phyloP scores from a whole-genome alignment of 1,140 invertebrate species.

The Drosophila lowei region DNA sequence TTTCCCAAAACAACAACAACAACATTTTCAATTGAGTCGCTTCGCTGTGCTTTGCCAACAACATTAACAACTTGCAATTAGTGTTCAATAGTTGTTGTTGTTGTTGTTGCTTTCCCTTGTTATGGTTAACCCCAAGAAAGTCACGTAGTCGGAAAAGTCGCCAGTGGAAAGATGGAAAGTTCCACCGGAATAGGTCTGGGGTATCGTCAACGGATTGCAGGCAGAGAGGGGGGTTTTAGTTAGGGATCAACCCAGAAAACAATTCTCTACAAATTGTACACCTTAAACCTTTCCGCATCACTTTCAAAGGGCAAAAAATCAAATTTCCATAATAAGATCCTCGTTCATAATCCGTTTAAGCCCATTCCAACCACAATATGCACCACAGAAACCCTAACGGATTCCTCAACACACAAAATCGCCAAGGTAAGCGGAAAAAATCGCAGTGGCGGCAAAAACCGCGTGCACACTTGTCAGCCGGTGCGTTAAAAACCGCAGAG shows the following conservation, averaged over 20 bases:
- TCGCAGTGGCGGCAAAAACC: conserved; percentile 33
- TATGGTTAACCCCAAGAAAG: conserved; percentile 46
- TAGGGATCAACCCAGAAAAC: too few species aligned
- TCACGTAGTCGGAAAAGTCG: conserved; percentile 35
- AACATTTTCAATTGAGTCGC: conserved; percentile 75
- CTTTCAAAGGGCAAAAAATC: too few species aligned
- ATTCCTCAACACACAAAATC: conserved; percentile 24
- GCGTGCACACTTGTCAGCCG: conserved; percentile 13
- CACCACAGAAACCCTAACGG: conserved; percentile 19
- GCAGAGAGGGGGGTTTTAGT: too few species aligned
- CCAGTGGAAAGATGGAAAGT: conserved; percentile 11
- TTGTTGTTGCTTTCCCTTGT: conserved; percentile 26
- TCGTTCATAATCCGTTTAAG: neutral
- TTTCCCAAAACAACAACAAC: conserved; percentile 11
- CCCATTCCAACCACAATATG: neutral
- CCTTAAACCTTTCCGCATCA: too few species aligned
- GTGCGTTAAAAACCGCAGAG: conserved; percentile 40
- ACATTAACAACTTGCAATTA: conserved; percentile 72
- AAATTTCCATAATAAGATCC: too few species aligned
- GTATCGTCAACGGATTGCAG: too few species aligned
- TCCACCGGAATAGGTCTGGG: neutral
- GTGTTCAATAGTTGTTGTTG: conserved; percentile 44
- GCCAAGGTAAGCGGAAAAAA: conserved; percentile 9
- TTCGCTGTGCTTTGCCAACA: conserved; percentile 44
- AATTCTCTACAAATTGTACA: too few species aligned